Base-by-base conservation (phyloP, 53 echinoderm and acorn worm genomes). In the Patiria pectinifera region DNA sequence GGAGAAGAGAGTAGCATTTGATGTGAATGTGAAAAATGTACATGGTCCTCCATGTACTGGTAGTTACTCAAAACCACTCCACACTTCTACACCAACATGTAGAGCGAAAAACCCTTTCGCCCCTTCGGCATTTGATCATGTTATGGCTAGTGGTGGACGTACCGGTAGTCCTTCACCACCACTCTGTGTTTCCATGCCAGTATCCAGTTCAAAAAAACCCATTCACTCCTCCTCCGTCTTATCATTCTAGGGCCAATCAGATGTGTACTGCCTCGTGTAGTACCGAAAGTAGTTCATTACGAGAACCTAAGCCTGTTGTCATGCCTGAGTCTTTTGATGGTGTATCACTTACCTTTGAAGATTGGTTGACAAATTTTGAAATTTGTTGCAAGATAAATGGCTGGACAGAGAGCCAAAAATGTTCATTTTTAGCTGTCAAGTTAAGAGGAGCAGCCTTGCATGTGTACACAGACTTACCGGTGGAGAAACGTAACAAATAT, bases 161-260 rank as follows among this genome's bases (percentile, higher is more conserved):
- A 60, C 60, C 12, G 12, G 60, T 60, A 60, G 60, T 60, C 9
- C 60, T 60, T 60, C 60, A 60, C 60, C 12, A 60, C 60, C 60
- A 2, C 60, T 11, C 60, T 1, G 35, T 11, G 60, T 60, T 12
- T 11, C 60, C 12, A 11, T 60, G 60, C 60, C 60, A 60, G 60
- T 60, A 60, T 8, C 9, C 60, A 80, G 45, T 18, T 13, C 44
- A 59, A 11, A 18, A 44, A 8, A 80, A 80, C 45, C 44, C 47
- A 80, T 12, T 12, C 47, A 80, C 45, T 46, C 47, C n/a, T n/a
- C n/a, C 80, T 47, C 80, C 80, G 45, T 80, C 80, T 47, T 80
- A 80, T 80, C 49, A 80, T 18, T 80, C 80, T 80, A 46, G 47
- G 18, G 80, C 47, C 47, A 47, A 80, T 46, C 14, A 44, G 12